Evolutionary conservation across 2,113 vertebrate genomes (phyloP), one percentile per base, ranked within the genome.

Genomic region (Pipa parva): DNA sequence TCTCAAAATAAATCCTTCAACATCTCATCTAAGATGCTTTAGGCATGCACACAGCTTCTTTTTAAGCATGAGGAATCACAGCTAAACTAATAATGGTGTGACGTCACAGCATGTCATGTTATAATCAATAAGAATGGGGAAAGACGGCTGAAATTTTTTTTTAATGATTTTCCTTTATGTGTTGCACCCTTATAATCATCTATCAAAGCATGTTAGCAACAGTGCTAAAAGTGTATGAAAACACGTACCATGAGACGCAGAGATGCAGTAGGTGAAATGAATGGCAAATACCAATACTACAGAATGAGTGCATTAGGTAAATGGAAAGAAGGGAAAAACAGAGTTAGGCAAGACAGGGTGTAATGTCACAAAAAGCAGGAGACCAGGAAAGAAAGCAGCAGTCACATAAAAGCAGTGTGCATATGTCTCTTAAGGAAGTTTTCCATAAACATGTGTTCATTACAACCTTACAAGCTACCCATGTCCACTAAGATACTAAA

Each of bases 241-340:
- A 79, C 74, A 88, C 79, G 79, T 83, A 88, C 83, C 81, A 87
- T 84, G 81, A 87, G 84, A 83, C 80, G 86, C 79, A 85, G 63
- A 85, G 79, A 85, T 79, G 80, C 83, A 76, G 83, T 85, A 85
- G 80, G 78, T 84, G 78, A 87, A 85, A 87, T 77, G 78, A 87
- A 86, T 80, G 77, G 80, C 81, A 82, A 85, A 83, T 85, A 85
- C 76, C 79, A 89, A 81, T 82, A 87, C 83, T 79, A 83, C 57
- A 80, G 74, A 88, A 84, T 84, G 78, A 88, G 80, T 85, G 80
- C 80, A 84, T 81, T 66, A 80, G 72, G 81, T 72, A 69, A 77
- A 76, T 80, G 81, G 78, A 75, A 73, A 66, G 76, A 77, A 63
- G 80, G 81, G 79, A 69, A 73, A 76, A 74, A 74, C 73, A 83